Base-by-base conservation (phyloP, 2,888 invertebrate species). In the Pollenia griseotomentosa region DNA sequence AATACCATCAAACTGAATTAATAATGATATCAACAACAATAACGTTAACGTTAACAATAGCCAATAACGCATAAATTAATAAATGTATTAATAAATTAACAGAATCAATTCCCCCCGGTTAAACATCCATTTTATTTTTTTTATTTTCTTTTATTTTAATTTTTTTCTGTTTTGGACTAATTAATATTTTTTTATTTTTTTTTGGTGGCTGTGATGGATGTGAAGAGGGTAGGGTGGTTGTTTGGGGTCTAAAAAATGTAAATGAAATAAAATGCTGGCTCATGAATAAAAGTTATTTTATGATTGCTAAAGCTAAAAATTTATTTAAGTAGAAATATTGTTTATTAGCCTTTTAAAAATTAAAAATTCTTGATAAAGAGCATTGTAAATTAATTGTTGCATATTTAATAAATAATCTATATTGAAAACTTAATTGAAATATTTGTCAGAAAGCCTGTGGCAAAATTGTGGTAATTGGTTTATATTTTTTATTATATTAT, bases 1-100 rank as follows among this genome's bases (percentile, higher is more conserved):
- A 16, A 68, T 33, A 33, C 10, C 14, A 44, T 33, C 74, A 48
- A 74, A 74, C 48, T 73, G 16, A 59, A 73, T 61, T 74, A 74
- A 74, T 74, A 61, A 59, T 61, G 59, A 61, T 61, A 61, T 12
- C 57, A 73, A 23, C 23, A n/a, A 2, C 42, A 74, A 55, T 46
- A 61, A 59, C 33, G 59, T 42, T 6, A 33, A 10, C n/a, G 16
- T 12, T 42, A 63, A 81, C 33, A 19, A 75, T 61, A 65, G 53
- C 77, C 46, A 65, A 77, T 63, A 86, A 71, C 11, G 83, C 86
- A 71, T 83, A 86, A 80, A 86, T 86, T 79, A 80, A 86, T 83
- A 75, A 83, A 70, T 79, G 44, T 80, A 80, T 86, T 75, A 79
- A 75, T 83, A 86, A 83, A 83, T 83, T 86, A 86, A 71, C 79